Conservation (phyloP, 2,888 invertebrate genomes). For the Zhengitettix transpicula region DNA sequence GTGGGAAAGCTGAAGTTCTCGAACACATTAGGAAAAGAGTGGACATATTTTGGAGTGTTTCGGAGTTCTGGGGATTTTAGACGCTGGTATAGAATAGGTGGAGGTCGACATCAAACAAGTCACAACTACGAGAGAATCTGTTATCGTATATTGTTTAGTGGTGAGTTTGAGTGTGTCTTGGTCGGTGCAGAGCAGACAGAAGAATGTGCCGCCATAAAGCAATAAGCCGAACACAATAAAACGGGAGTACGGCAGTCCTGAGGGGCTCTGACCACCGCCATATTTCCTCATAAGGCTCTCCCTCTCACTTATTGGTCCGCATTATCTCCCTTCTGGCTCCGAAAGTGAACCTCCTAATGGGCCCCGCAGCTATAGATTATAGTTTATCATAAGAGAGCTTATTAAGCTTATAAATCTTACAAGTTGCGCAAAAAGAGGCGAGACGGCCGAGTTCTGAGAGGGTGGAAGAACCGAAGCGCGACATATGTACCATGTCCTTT, state of each 20-base stretch:
- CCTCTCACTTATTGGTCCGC: background rate
- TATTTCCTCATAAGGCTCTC: background rate
- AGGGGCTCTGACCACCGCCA: background rate
- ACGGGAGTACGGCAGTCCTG: background rate
- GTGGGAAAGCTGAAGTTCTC: too few relatives aligned
- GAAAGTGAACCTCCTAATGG: background rate
- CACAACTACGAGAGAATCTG: too few relatives aligned
- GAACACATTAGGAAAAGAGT: too few relatives aligned
- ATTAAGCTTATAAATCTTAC: constrained; percentile 8
- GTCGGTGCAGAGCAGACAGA: background rate
- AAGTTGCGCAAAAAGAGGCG: constrained; percentile 2
- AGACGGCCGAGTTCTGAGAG: background rate
- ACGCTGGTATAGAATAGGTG: too few relatives aligned
- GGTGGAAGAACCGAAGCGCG: background rate
- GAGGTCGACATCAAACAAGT: too few relatives aligned
- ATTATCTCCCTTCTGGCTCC: background rate
- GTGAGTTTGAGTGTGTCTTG: background rate
- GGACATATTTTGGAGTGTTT: too few relatives aligned
- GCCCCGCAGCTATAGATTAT: constrained; percentile 9
- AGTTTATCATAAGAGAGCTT: constrained; percentile 9
- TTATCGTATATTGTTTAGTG: background rate
- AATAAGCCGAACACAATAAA: background rate
- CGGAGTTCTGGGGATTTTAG: too few relatives aligned
- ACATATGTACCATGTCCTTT: too few relatives aligned
- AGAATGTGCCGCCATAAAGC: background rate